These are phyloP conservation scores for Dolichomitus sp. DNA, from an alignment of 2,888 invertebrate genomes.

Conservation along the genomic window DNA sequence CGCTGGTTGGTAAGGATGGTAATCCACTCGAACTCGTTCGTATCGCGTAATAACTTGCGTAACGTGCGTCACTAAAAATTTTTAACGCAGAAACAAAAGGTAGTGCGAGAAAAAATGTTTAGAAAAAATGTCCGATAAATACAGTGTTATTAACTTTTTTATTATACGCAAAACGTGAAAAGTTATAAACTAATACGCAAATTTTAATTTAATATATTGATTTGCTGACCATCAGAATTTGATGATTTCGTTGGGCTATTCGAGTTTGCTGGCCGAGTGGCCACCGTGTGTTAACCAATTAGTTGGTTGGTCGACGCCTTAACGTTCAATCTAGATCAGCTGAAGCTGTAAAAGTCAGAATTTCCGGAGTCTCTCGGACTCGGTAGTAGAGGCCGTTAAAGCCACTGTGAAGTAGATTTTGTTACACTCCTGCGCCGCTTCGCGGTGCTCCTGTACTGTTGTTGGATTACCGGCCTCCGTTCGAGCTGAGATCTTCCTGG, in stretches of 20 bases:
- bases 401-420: constrained; percentile 9
- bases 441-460: neutral
- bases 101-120: neutral
- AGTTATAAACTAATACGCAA: no score
- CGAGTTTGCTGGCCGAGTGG: neutral
- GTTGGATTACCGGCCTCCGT: constrained; percentile 5
- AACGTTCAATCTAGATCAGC: neutral
- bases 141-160: no score
- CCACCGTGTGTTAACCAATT: neutral
- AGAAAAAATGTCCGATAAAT: neutral
- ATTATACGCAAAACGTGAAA: no score
- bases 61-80: neutral
- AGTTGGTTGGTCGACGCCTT: neutral
- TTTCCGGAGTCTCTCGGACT: constrained; percentile 4
- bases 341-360: constrained; percentile 21
- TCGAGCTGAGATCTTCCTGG: constrained; percentile 9
- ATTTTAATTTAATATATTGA: no score
- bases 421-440: neutral
- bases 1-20: constrained; percentile 17
- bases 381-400: neutral
- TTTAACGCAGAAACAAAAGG: neutral
- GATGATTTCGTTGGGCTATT: neutral
- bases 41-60: neutral
- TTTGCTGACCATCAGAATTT: no score
- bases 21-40: constrained; percentile 6